Conservation (phyloP, 1,140 invertebrate genomes). For the Papilio polytes region DNA sequence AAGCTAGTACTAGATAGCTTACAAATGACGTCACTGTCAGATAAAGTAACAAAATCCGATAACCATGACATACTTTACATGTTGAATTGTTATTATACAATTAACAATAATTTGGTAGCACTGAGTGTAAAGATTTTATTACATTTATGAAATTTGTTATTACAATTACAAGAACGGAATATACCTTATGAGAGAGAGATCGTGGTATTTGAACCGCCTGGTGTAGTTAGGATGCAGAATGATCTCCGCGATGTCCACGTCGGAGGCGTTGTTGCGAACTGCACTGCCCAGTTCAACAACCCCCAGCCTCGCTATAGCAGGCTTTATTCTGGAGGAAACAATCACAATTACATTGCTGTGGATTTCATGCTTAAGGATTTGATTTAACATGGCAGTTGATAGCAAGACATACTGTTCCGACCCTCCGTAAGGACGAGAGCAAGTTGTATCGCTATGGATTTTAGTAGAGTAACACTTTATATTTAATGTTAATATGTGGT, state of each 20-base stretch:
- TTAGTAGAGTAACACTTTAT: not conserved
- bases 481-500: not conserved
- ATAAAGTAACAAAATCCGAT: no score
- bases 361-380: not conserved
- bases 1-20: no score
- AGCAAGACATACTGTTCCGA: no score
- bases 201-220: constrained; percentile 82
- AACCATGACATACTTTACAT: no score
- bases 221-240: constrained; percentile 80
- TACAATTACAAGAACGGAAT: not conserved
- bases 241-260: constrained; percentile 67
- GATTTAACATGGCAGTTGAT: no score
- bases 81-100: no score
- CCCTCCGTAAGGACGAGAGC: no score
- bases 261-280: constrained; percentile 56
- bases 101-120: no score
- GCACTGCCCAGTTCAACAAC: constrained; percentile 58
- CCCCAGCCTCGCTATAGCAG: constrained; percentile 66
- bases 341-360: not conserved
- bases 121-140: no score
- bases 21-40: no score
- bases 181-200: constrained; percentile 85
- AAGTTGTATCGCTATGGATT: not conserved
- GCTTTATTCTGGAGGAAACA: constrained; percentile 58
- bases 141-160: no score